A percentile compares a stretch with the other conserved stretches of the same genome.
Conservation (phyloP, 2,113 vertebrate species). For the Aramus guarauna region DNA sequence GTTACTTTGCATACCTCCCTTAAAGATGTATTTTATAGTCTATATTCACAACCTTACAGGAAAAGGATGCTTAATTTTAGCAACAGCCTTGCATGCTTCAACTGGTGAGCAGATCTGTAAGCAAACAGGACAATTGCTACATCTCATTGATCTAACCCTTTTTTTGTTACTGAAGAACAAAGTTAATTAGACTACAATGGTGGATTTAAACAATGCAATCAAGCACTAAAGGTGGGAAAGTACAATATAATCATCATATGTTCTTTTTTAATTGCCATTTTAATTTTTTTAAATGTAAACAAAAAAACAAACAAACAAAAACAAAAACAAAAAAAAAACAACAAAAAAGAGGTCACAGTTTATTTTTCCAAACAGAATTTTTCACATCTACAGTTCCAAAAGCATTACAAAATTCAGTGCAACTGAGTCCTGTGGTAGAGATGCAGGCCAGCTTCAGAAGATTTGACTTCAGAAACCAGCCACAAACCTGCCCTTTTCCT, state of each 20-base stretch:
- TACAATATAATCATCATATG: not conserved
- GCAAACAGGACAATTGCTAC: not conserved
- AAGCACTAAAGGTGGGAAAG: not conserved
- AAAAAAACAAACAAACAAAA: no score
- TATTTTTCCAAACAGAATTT: not conserved
- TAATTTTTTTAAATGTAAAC: not conserved
- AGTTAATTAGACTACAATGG: not conserved
- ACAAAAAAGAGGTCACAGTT: not conserved
- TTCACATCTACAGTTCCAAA: not conserved
- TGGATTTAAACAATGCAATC: not conserved
- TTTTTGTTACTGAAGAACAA: not conserved
- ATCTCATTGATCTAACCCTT: not conserved
- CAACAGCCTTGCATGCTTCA: conserved; percentile 52
- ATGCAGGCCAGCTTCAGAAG: not conserved
- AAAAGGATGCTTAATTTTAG: conserved; percentile 71
- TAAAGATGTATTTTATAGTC: conserved; percentile 55
- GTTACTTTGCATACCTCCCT: not conserved
- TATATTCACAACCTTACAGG: conserved; percentile 37
- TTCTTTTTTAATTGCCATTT: not conserved
- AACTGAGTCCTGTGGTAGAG: not conserved
- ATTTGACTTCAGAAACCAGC: not conserved
- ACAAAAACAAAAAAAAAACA: no score
- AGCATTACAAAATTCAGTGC: not conserved
- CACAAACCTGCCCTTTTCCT: not conserved
- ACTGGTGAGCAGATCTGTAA: conserved; percentile 8